A percentile compares a stretch with the other conserved stretches of the same genome.
Conservation (phyloP, 1,140 invertebrate genomes). For the Chelonus insularis region DNA sequence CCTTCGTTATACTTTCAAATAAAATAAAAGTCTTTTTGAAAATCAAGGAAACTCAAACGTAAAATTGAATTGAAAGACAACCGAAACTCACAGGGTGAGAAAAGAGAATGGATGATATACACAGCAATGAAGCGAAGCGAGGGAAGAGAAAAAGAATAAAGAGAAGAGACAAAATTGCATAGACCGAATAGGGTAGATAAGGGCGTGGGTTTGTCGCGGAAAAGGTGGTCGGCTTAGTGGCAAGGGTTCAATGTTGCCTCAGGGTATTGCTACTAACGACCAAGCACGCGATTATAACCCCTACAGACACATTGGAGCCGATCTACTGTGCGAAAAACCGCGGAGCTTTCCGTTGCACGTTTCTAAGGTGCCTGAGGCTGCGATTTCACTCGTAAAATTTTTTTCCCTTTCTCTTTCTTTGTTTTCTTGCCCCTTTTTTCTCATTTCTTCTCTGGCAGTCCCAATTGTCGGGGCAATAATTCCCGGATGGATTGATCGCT, state of each 20-base stretch:
- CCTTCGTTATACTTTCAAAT: too few species aligned
- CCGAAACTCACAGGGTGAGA: too few species aligned
- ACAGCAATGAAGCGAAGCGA: too few species aligned
- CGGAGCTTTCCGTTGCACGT: slow-evolving; percentile 16
- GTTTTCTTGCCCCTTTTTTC: not conserved
- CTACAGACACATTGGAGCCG: slow-evolving; percentile 8
- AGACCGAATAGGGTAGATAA: slow-evolving; percentile 15
- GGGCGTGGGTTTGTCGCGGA: slow-evolving; percentile 15
- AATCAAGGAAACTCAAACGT: too few species aligned
- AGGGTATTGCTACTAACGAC: slow-evolving; percentile 42
- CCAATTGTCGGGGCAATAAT: slow-evolving; percentile 3
- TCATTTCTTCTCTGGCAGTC: not conserved
- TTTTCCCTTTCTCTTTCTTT: not conserved
- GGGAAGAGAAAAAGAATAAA: slow-evolving; percentile 21
- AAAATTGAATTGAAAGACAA: too few species aligned
- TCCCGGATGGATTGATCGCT: slow-evolving; percentile 14
- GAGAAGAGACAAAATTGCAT: slow-evolving; percentile 4
- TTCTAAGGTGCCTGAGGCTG: not conserved
- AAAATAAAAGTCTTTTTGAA: too few species aligned
- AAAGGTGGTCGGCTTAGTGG: slow-evolving; percentile 34
- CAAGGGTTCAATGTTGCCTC: slow-evolving; percentile 45
- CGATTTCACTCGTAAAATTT: not conserved
- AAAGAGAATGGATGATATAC: too few species aligned
- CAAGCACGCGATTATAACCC: slow-evolving; percentile 41
- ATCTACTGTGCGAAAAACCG: slow-evolving; percentile 18